A percentile compares a stretch with the other conserved stretches of the same genome.
Conservation (phyloP, 2,113 vertebrate genomes). For the Callipepla squamata region DNA sequence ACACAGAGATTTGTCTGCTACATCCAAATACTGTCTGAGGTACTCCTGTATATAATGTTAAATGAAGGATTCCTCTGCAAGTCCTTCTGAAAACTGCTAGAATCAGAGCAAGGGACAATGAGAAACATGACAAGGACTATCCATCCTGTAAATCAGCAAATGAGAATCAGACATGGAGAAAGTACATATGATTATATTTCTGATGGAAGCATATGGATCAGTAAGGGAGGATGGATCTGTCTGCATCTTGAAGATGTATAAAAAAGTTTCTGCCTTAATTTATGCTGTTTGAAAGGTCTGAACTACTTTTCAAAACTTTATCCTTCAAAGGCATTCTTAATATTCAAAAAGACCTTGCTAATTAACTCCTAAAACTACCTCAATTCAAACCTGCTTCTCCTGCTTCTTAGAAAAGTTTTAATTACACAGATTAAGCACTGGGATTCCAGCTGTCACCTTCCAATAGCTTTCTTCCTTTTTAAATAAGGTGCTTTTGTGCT, state of each 20-base stretch:
- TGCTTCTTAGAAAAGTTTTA: conserved; percentile 64
- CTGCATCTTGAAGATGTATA: conserved; percentile 14
- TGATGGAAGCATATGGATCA: conserved; percentile 20
- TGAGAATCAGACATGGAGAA: neutral
- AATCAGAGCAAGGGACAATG: neutral
- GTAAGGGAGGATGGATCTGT: conserved; percentile 19
- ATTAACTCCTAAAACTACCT: conserved; percentile 72
- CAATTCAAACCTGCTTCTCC: conserved; percentile 61
- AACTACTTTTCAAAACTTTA: conserved; percentile 70
- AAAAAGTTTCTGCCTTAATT: conserved; percentile 60
- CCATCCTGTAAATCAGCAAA: conserved; percentile 6
- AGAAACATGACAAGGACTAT: conserved; percentile 43
- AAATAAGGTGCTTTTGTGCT: conserved; percentile 39
- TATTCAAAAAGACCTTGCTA: conserved; percentile 69
- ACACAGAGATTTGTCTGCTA: neutral
- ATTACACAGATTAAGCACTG: conserved; percentile 67
- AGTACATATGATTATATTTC: conserved; percentile 1
- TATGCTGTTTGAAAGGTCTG: conserved; percentile 72
- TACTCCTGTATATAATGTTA: neutral
- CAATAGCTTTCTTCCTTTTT: conserved; percentile 50
- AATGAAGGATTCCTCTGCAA: neutral
- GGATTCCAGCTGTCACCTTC: conserved; percentile 70
- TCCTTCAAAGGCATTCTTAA: conserved; percentile 68
- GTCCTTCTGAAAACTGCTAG: neutral
- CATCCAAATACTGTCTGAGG: neutral